phyloP scores from a whole-genome alignment of 2,797 vertebrate genomes.

The Urophycis tenuis region DNA sequence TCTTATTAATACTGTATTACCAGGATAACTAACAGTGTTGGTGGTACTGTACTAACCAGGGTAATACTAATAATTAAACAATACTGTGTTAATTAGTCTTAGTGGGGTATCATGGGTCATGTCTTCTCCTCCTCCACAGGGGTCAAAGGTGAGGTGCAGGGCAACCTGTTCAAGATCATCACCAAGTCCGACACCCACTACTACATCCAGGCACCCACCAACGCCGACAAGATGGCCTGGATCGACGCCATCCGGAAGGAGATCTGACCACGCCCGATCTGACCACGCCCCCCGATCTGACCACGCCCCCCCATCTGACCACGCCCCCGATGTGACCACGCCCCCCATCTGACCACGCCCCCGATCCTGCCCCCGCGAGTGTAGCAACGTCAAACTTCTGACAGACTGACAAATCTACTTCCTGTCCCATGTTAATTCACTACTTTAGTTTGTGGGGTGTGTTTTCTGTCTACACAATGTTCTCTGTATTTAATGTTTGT shows the following conservation, averaged over 20 bases:
- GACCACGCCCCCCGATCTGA: too few species aligned
- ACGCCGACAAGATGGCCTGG: conserved; percentile 83
- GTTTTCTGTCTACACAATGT: background rate
- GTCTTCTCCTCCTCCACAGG: conserved; percentile 62
- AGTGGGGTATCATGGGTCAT: too few species aligned
- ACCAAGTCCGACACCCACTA: conserved; percentile 84
- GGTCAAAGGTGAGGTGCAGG: conserved; percentile 92
- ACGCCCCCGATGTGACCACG: too few species aligned
- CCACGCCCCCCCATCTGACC: too few species aligned
- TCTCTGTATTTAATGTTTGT: background rate
- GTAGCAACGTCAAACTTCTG: conserved; percentile 10
- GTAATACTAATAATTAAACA: background rate
- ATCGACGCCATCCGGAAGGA: conserved; percentile 84
- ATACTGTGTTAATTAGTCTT: too few species aligned
- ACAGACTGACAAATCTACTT: background rate
- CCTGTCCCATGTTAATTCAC: background rate
- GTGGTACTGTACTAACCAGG: background rate
- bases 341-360: too few species aligned
- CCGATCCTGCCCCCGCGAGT: too few species aligned
- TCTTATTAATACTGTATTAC: background rate
- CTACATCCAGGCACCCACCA: conserved; percentile 89
- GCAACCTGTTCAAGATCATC: conserved; percentile 96
- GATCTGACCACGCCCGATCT: too few species aligned
- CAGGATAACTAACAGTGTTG: background rate
- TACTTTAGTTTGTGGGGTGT: background rate